Conservation (phyloP, 2,888 invertebrate species). For the Digitonthophagus gazella region DNA sequence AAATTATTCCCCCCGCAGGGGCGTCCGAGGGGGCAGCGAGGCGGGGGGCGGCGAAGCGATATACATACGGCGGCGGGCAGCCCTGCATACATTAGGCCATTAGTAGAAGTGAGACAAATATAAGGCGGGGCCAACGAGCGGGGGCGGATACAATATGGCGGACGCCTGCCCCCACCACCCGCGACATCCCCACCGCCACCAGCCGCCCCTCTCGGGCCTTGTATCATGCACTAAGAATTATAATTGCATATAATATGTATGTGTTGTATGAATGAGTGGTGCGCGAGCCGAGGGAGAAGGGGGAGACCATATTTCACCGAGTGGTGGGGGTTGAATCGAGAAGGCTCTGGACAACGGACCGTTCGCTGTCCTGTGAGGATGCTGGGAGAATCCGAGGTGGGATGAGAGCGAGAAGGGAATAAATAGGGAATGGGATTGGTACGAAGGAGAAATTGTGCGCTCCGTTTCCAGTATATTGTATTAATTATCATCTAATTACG, state of each 20-base stretch:
- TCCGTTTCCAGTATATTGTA: constrained; percentile 39
- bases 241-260: constrained; percentile 52
- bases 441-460: constrained; percentile 24
- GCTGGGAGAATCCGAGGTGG: constrained; percentile 23
- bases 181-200: constrained; percentile 42
- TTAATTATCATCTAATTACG: constrained; percentile 48
- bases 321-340: neutral
- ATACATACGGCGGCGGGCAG: constrained; percentile 42
- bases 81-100: constrained; percentile 30
- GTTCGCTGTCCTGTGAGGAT: constrained; percentile 31
- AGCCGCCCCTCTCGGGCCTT: constrained; percentile 26
- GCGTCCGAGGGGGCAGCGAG: constrained; percentile 25
- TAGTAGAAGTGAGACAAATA: constrained; percentile 39
- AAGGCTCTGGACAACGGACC: neutral
- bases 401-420: constrained; percentile 28
- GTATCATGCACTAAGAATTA: constrained; percentile 51
- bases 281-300: constrained; percentile 20
- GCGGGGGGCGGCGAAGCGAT: constrained; percentile 45
- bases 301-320: constrained; percentile 43
- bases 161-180: constrained; percentile 46
- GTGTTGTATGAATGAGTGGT: constrained; percentile 41
- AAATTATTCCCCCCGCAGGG: constrained; percentile 46
- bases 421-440: constrained; percentile 20
- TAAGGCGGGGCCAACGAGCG: constrained; percentile 47
- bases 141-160: constrained; percentile 54